Conservation (phyloP, 2,888 invertebrate genomes). For the Tachina fera region DNA sequence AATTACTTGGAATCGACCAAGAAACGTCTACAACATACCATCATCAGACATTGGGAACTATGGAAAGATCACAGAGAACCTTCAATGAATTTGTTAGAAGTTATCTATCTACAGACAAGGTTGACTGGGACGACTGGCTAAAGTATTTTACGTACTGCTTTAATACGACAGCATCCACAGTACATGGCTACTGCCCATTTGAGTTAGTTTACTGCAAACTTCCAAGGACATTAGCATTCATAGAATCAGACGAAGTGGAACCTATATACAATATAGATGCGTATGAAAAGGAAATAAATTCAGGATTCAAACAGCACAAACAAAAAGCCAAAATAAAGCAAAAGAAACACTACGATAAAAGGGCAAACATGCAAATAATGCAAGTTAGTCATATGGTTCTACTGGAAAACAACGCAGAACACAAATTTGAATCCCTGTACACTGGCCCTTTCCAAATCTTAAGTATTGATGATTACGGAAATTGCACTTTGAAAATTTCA, state of each 20-base stretch:
- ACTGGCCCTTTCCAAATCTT: neutral
- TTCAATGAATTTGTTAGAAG: conserved; percentile 70
- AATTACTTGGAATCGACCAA: conserved; percentile 1
- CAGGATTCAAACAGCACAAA: neutral
- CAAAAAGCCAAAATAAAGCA: neutral
- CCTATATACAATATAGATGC: neutral
- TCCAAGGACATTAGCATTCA: neutral
- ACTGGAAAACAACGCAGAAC: neutral
- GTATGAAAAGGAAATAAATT: neutral
- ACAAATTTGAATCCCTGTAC: neutral
- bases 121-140: conserved; percentile 67
- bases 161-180: conserved; percentile 44
- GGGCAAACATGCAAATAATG: neutral
- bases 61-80: conserved; percentile 72
- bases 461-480: neutral
- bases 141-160: conserved; percentile 19
- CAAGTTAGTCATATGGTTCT: neutral
- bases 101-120: conserved; percentile 40
- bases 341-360: neutral
- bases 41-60: conserved; percentile 68
- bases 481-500: neutral
- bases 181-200: neutral
- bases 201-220: neutral
- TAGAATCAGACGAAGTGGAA: neutral
- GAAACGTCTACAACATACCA: conserved; percentile 63